phyloP scores from a whole-genome alignment of 2,888 invertebrate genomes.

The Tribolium freemani region DNA sequence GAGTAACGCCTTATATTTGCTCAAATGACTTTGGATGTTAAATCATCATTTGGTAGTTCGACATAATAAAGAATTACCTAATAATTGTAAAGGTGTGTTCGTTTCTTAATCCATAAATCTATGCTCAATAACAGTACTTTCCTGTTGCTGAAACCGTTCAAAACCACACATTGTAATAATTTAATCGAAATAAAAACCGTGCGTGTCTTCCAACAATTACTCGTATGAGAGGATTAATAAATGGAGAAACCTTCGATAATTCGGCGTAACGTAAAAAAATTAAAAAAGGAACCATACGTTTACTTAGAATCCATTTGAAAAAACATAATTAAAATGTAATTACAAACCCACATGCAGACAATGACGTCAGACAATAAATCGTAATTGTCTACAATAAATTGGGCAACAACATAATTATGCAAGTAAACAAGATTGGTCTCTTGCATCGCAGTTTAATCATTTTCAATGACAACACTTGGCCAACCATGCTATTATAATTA shows the following conservation, averaged over 20 bases:
- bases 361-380: constrained; percentile 38
- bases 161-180: constrained; percentile 23
- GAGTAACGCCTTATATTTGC: neutral
- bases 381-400: constrained; percentile 36
- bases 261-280: neutral
- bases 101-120: constrained; percentile 39
- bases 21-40: neutral
- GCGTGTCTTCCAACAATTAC: constrained; percentile 36
- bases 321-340: constrained; percentile 36
- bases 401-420: constrained; percentile 38
- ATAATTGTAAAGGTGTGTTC: constrained; percentile 41
- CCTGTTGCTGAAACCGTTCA: constrained; percentile 21
- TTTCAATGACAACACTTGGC: constrained; percentile 25
- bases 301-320: constrained; percentile 14
- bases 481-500: constrained; percentile 30
- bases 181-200: constrained; percentile 12
- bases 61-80: constrained; percentile 20
- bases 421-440: constrained; percentile 34
- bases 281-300: constrained; percentile 1
- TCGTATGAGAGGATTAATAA: constrained; percentile 19
- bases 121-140: constrained; percentile 33
- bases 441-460: constrained; percentile 25
- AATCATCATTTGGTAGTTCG: constrained; percentile 19
- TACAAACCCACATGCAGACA: constrained; percentile 35
- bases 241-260: constrained; percentile 4